phyloP scores from a whole-genome alignment of 1,140 invertebrate species.

The Chelonus insularis region DNA sequence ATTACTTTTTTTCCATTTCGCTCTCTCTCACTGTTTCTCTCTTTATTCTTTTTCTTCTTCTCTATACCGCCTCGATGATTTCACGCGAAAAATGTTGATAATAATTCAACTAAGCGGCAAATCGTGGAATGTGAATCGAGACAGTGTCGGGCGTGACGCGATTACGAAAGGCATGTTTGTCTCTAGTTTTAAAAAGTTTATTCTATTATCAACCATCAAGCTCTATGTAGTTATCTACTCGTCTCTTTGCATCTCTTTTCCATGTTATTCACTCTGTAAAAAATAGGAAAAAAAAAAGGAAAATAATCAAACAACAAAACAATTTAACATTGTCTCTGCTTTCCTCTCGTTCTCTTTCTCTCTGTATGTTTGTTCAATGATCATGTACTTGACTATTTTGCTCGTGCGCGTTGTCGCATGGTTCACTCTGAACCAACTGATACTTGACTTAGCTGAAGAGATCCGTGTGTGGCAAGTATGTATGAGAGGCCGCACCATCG shows the following conservation, averaged over 20 bases:
- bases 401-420: too few species aligned
- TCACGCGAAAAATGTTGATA: slow-evolving; percentile 10
- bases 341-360: too few species aligned
- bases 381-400: too few species aligned
- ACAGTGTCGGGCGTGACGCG: background rate
- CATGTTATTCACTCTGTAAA: too few species aligned
- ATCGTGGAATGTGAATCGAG: slow-evolving; percentile 9
- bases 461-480: slow-evolving; percentile 14
- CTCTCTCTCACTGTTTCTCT: background rate
- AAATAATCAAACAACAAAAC: too few species aligned
- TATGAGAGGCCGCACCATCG: slow-evolving; percentile 13
- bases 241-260: too few species aligned
- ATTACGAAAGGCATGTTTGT: slow-evolving; percentile 6
- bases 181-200: slow-evolving; percentile 2
- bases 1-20: background rate
- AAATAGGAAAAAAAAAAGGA: too few species aligned
- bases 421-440: background rate
- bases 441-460: background rate
- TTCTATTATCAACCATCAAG: background rate
- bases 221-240: too few species aligned
- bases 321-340: too few species aligned
- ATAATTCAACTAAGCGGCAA: slow-evolving; percentile 12
- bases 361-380: too few species aligned
- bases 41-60: background rate
- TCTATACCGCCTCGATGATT: background rate